A percentile compares a stretch with the other conserved stretches of the same genome.
Evolutionary conservation across 2,113 vertebrate genomes (phyloP).

Genomic region (Butorides virescens): DNA sequence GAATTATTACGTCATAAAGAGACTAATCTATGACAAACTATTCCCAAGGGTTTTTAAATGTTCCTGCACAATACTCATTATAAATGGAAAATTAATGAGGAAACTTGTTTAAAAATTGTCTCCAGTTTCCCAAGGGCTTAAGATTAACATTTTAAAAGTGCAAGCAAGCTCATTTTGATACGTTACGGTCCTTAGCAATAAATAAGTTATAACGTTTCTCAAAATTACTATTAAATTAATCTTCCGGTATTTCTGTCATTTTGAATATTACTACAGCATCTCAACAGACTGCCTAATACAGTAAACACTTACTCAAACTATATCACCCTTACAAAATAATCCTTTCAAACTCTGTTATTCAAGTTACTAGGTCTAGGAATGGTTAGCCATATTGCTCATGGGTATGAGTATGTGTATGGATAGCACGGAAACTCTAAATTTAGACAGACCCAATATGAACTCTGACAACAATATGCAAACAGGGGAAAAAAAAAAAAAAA

Average conservation of each 20-base stretch:
- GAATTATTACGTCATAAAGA: constrained; percentile 50
- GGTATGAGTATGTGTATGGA: not conserved
- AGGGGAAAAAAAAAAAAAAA: no score
- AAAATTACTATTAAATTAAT: constrained; percentile 52
- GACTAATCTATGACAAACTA: constrained; percentile 35
- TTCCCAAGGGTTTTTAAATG: constrained; percentile 40
- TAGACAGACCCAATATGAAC: not conserved
- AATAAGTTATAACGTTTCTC: constrained; percentile 39
- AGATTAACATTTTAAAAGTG: constrained; percentile 43
- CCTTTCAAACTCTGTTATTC: constrained; percentile 14
- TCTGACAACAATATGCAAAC: not conserved
- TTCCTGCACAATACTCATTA: constrained; percentile 24
- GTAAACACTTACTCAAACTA: not conserved
- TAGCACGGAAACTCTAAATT: not conserved
- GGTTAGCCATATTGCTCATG: not conserved
- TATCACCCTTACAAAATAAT: not conserved
- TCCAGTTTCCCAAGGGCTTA: constrained; percentile 21
- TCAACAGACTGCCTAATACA: not conserved
- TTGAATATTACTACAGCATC: not conserved
- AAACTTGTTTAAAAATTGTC: constrained; percentile 60
- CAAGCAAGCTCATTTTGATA: constrained; percentile 34
- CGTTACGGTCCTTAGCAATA: constrained; percentile 33
- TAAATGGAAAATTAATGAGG: constrained; percentile 68
- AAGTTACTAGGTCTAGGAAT: constrained; percentile 23
- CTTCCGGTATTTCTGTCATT: not conserved